A percentile compares a stretch with the other conserved stretches of the same genome.
These are phyloP conservation scores for Corythornis leucogaster DNA, from an alignment of 2,797 vertebrate species.

Conservation along the genomic window DNA sequence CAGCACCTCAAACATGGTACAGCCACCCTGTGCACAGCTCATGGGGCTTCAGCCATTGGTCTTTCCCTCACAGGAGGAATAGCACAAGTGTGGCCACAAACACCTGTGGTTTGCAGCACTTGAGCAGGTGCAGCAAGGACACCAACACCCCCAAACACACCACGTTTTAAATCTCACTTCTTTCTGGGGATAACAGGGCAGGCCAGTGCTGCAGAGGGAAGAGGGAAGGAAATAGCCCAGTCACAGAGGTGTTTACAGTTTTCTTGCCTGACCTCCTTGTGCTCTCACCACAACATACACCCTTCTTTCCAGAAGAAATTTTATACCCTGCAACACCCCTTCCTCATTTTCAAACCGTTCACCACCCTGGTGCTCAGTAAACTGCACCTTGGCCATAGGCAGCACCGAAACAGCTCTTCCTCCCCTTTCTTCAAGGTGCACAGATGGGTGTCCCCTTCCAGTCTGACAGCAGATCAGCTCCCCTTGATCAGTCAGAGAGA, in stretches of 20 bases:
- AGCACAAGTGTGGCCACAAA: background rate
- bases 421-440: background rate
- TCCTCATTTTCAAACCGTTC: slow-evolving; percentile 81
- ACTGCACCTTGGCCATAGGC: slow-evolving; percentile 26
- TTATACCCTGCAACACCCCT: slow-evolving; percentile 67
- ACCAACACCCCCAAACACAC: background rate
- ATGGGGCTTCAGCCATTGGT: accelerated
- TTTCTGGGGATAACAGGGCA: background rate
- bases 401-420: slow-evolving; percentile 17
- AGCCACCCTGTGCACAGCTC: accelerated
- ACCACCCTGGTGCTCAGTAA: slow-evolving; percentile 48
- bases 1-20: accelerated
- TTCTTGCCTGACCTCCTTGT: slow-evolving; percentile 33
- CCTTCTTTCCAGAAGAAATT: slow-evolving; percentile 69
- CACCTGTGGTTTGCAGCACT: background rate
- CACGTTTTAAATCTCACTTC: slow-evolving; percentile 46
- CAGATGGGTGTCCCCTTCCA: slow-evolving; percentile 5
- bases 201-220: background rate
- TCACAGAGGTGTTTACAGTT: slow-evolving; percentile 54
- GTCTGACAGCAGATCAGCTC: background rate
- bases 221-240: slow-evolving; percentile 52
- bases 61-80: background rate
- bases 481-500: background rate
- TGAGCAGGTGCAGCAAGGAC: slow-evolving; percentile 5
- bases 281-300: slow-evolving; percentile 62